Percentiles rank a stretch among this genome's conserved stretches.
These are phyloP conservation scores for Cyclura pinguis DNA, from an alignment of 2,797 vertebrate species.

Conservation along the genomic window DNA sequence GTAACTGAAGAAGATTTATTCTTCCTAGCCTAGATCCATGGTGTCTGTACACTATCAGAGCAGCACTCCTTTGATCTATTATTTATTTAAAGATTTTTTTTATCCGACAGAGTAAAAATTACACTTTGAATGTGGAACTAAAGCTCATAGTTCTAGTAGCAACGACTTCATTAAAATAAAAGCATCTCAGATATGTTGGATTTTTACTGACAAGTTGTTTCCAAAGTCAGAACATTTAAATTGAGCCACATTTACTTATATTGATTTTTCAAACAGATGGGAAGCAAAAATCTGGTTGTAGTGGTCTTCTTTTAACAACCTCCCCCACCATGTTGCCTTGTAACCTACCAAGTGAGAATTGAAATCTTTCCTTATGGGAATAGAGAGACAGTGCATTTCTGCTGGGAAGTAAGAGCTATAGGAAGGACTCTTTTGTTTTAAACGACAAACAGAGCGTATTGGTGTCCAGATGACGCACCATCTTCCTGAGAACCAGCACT, in stretches of 20 bases:
- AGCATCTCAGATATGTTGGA: conserved; percentile 38
- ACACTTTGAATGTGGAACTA: conserved; percentile 73
- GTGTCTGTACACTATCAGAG: conserved; percentile 43
- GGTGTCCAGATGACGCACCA: background rate
- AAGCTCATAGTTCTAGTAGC: conserved; percentile 60
- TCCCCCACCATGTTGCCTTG: conserved; percentile 38
- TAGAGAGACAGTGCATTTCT: conserved; percentile 33
- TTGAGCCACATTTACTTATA: conserved; percentile 51
- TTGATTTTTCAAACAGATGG: conserved; percentile 51
- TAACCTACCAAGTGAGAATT: conserved; percentile 63
- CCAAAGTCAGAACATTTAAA: conserved; percentile 62
- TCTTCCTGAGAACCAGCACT: background rate
- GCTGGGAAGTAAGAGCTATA: conserved; percentile 22
- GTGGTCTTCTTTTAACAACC: conserved; percentile 40
- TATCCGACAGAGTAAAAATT: conserved; percentile 65
- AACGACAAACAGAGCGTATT: background rate
- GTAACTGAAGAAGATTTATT: conserved; percentile 39
- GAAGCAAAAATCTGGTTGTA: conserved; percentile 34
- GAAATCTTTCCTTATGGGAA: conserved; percentile 56
- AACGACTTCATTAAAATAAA: conserved; percentile 72
- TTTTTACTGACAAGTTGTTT: conserved; percentile 65
- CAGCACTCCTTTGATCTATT: conserved; percentile 73
- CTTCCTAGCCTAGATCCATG: background rate
- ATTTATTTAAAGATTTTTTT: conserved; percentile 70
- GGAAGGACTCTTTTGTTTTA: background rate